These are phyloP conservation scores for Tenthredo livida DNA, from an alignment of 2,888 invertebrate species.

Conservation along the genomic window DNA sequence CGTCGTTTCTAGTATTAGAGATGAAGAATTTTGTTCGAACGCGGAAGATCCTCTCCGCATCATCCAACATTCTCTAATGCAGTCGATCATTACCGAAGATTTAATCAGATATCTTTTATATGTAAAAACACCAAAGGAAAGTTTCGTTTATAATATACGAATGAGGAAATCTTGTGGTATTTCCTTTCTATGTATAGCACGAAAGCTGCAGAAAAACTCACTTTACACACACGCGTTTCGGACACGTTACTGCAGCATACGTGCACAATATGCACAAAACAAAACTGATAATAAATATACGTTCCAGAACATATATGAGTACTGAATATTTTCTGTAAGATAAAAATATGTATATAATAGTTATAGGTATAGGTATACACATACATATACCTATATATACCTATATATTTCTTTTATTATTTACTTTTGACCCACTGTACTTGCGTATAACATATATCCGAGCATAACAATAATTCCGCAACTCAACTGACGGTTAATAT, in stretches of 20 bases:
- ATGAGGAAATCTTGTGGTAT: conserved; percentile 23
- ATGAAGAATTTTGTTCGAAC: background rate
- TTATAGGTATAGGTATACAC: too few relatives aligned
- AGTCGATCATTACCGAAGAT: background rate
- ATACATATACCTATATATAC: too few relatives aligned
- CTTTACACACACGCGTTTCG: background rate
- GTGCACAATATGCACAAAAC: background rate
- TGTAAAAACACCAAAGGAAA: background rate
- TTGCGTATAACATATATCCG: background rate
- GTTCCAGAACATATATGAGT: background rate
- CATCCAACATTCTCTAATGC: background rate
- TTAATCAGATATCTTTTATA: background rate
- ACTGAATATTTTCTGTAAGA: background rate
- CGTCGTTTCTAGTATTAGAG: background rate
- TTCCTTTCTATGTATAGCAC: background rate
- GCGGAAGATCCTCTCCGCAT: background rate
- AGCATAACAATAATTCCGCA: conserved; percentile 3
- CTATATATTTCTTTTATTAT: background rate
- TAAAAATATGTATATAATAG: background rate
- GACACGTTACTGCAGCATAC: background rate
- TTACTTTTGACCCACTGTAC: background rate
- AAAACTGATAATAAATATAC: background rate
- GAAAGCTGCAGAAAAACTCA: background rate
- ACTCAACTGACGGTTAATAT: background rate
- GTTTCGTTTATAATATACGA: background rate